A percentile compares a stretch with the other conserved stretches of the same genome.
phyloP scores from a whole-genome alignment of 2,113 vertebrate species.

The Tragelaphus imberbis region DNA sequence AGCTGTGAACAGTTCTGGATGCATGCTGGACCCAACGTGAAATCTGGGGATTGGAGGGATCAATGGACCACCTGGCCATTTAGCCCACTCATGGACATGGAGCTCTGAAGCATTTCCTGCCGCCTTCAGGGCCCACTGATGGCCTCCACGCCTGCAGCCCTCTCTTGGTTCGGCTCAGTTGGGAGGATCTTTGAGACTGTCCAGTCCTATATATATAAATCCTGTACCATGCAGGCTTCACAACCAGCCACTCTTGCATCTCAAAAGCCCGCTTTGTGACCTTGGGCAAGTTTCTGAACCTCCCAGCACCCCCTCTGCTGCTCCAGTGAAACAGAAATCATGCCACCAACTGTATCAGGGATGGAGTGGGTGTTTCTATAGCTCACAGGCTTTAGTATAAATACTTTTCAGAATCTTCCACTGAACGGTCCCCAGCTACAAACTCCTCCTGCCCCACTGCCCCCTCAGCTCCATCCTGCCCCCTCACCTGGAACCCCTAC shows the following conservation, averaged over 20 bases:
- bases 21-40: background rate
- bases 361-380: background rate
- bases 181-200: background rate
- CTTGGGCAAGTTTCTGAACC: background rate
- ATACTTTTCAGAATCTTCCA: background rate
- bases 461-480: no score
- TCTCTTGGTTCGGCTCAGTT: background rate
- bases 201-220: background rate
- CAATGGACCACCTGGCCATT: background rate
- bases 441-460: background rate
- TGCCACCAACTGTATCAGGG: rapidly evolving
- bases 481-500: background rate
- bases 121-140: rapidly evolving
- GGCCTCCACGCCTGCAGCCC: background rate
- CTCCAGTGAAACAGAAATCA: background rate
- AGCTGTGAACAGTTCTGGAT: background rate
- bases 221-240: rapidly evolving
- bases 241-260: background rate
- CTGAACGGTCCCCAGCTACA: background rate
- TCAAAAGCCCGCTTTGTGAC: background rate
- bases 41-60: rapidly evolving
- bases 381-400: background rate
- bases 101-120: background rate
- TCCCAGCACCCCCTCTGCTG: background rate
- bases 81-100: background rate